phyloP scores from a whole-genome alignment of 2,888 invertebrate species.

The Seira sanloemensis region DNA sequence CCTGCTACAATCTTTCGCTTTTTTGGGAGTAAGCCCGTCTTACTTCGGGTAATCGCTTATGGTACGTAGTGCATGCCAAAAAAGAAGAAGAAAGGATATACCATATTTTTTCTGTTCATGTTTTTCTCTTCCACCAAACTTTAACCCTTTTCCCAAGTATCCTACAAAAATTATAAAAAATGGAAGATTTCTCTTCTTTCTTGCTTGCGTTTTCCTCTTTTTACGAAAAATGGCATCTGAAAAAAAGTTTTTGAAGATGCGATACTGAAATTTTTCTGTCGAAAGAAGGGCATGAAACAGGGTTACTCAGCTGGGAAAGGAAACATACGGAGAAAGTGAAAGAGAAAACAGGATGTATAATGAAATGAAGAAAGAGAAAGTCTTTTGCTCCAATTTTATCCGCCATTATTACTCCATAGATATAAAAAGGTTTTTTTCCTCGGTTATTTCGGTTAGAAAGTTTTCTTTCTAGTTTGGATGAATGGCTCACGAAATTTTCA shows the following conservation, averaged over 20 bases:
- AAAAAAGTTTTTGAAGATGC: slow-evolving; percentile 10
- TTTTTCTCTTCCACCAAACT: slow-evolving; percentile 2
- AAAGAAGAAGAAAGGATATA: background rate
- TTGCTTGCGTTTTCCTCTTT: slow-evolving; percentile 1
- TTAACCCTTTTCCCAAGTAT: slow-evolving; percentile 7
- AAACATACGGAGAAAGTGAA: slow-evolving; percentile 18
- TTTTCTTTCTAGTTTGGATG: slow-evolving; percentile 2
- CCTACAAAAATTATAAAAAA: slow-evolving; percentile 8
- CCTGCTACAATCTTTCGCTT: background rate
- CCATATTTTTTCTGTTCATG: slow-evolving; percentile 3
- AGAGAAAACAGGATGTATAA: slow-evolving; percentile 19
- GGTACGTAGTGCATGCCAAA: slow-evolving; percentile 7
- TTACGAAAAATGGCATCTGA: slow-evolving; percentile 1
- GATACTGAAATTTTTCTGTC: slow-evolving; percentile 11
- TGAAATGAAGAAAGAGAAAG: slow-evolving; percentile 4
- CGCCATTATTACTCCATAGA: slow-evolving; percentile 2
- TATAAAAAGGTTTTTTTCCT: background rate
- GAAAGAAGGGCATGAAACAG: background rate
- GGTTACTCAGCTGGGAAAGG: slow-evolving; percentile 27
- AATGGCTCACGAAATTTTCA: slow-evolving; percentile 9
- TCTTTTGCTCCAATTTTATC: slow-evolving; percentile 11
- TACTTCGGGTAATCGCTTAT: slow-evolving; percentile 19
- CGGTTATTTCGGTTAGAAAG: background rate
- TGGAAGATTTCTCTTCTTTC: background rate
- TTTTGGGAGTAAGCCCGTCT: background rate